Evolutionary conservation across 2,888 invertebrate genomes (phyloP).

Genomic region (Ophion costatus): DNA sequence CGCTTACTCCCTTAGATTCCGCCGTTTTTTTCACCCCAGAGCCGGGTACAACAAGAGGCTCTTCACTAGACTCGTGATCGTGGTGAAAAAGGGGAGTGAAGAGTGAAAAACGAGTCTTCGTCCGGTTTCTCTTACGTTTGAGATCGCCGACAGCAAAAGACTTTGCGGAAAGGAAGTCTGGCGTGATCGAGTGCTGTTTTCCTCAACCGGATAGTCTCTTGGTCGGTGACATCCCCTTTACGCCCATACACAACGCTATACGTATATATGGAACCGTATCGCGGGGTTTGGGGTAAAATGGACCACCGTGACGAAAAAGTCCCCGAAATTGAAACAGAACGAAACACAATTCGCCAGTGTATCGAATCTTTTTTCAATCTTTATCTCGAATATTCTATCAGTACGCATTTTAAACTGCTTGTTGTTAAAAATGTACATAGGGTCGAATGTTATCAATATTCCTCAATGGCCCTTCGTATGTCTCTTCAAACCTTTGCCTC

Average conservation of each 20-base stretch:
- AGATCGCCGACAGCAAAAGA: conserved; percentile 47
- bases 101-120: conserved; percentile 47
- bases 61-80: conserved; percentile 47
- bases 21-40: not conserved
- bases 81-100: conserved; percentile 23
- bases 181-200: conserved; percentile 53
- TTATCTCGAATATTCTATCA: too few species aligned
- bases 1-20: not conserved
- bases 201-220: conserved; percentile 41
- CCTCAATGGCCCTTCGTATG: too few species aligned
- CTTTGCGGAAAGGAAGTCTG: conserved; percentile 48
- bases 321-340: too few species aligned
- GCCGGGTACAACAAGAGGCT: conserved; percentile 41
- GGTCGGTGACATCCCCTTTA: not conserved
- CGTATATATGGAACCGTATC: not conserved
- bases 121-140: conserved; percentile 43
- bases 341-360: too few species aligned
- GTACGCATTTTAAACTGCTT: too few species aligned
- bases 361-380: too few species aligned
- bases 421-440: too few species aligned
- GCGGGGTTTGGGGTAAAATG: not conserved
- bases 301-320: not conserved
- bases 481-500: too few species aligned
- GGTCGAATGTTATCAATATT: too few species aligned
- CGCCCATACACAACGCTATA: not conserved